Evolutionary conservation across 2,113 vertebrate species (phyloP).

Genomic region (Alosa alosa): DNA sequence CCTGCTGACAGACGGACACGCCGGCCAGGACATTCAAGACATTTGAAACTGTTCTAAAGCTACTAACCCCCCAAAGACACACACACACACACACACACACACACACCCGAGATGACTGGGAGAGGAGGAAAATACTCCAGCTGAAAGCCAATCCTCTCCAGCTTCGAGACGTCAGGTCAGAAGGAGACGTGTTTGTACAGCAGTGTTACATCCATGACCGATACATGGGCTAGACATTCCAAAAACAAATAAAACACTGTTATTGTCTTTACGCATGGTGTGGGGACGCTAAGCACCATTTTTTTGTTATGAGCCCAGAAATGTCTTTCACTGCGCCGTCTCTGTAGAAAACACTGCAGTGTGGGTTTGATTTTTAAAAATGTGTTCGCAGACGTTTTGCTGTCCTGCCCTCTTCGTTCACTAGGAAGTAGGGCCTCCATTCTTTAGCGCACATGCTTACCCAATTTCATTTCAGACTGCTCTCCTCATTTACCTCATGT

Average conservation of each 20-base stretch:
- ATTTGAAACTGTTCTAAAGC: not conserved
- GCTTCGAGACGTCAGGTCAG: not conserved
- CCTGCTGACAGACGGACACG: slow-evolving; percentile 7
- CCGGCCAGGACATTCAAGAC: slow-evolving; percentile 20
- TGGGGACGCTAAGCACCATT: not conserved
- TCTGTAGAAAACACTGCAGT: not conserved
- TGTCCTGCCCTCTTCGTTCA: not conserved
- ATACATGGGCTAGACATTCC: not conserved
- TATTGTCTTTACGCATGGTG: not conserved
- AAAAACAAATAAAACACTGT: slow-evolving; percentile 8
- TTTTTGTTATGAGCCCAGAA: not conserved
- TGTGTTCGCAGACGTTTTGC: not conserved
- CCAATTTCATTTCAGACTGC: not conserved
- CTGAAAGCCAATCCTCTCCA: slow-evolving; percentile 6
- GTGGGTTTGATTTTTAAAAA: not conserved
- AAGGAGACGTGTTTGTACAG: not conserved
- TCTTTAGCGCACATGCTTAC: not conserved
- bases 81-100: not conserved
- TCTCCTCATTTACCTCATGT: not conserved
- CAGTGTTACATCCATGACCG: not conserved
- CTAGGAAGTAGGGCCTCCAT: not conserved
- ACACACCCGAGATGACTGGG: not conserved
- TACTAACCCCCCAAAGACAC: not conserved
- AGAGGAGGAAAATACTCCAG: not conserved
- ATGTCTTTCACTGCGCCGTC: not conserved